A percentile compares a stretch with the other conserved stretches of the same genome.
phyloP scores from a whole-genome alignment of 2,113 vertebrate genomes.

The Corvus hawaiiensis region DNA sequence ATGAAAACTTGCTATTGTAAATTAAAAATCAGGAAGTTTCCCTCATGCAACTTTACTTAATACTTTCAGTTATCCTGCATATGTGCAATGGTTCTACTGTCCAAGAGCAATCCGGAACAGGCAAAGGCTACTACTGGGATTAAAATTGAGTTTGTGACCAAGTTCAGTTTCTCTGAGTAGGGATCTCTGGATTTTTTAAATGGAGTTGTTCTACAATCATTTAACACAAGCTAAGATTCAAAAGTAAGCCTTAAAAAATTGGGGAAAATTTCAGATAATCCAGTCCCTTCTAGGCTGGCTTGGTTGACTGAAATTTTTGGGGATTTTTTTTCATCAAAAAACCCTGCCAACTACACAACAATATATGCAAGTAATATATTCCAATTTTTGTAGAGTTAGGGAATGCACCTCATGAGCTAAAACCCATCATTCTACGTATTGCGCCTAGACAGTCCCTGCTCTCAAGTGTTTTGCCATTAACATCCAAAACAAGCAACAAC shows the following conservation, averaged over 20 bases:
- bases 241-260: not conserved
- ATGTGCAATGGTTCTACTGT: not conserved
- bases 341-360: accelerated
- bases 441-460: not conserved
- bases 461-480: not conserved
- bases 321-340: not conserved
- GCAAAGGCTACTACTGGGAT: not conserved
- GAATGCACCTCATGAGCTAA: not conserved
- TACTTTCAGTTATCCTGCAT: not conserved
- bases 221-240: not conserved
- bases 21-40: not conserved
- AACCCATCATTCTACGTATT: accelerated
- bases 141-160: not conserved
- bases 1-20: not conserved
- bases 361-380: not conserved
- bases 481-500: not conserved
- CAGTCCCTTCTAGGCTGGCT: accelerated
- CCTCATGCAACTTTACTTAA: too few relatives aligned
- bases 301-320: not conserved
- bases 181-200: not conserved
- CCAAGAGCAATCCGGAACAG: not conserved
- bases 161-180: not conserved
- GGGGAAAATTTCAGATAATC: not conserved
- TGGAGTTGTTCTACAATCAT: not conserved
- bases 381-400: not conserved